These are phyloP conservation scores for Sylvia borin DNA, from an alignment of 2,797 vertebrate species.

Conservation along the genomic window DNA sequence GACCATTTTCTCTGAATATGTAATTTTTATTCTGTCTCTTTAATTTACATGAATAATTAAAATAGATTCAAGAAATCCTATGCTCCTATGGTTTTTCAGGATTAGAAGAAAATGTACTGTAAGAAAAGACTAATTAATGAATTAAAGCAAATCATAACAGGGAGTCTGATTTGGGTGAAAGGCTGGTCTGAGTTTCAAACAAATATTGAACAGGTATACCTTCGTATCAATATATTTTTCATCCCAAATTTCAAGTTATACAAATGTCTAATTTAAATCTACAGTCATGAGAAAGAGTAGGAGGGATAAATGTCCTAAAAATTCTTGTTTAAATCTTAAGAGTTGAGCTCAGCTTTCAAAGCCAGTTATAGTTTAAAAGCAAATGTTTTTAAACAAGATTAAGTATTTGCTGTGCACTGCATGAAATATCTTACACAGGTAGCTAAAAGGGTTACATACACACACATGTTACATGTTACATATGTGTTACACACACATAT, in stretches of 20 bases:
- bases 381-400: neutral
- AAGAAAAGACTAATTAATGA: neutral
- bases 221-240: neutral
- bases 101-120: neutral
- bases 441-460: neutral
- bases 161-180: neutral
- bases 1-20: neutral
- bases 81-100: neutral
- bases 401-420: neutral
- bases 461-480: too few relatives aligned
- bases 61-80: neutral
- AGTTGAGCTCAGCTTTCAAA: neutral
- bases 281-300: neutral
- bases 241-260: neutral
- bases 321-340: neutral
- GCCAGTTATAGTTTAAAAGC: neutral
- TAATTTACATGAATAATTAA: constrained; percentile 52
- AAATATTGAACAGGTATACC: neutral
- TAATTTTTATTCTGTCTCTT: constrained; percentile 32
- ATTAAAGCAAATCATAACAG: neutral
- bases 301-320: neutral
- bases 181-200: neutral
- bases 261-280: neutral
- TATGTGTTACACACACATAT: neutral
- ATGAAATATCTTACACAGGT: neutral